These are phyloP conservation scores for Palaemon carinicauda DNA, from an alignment of 1,140 invertebrate genomes.

Conservation along the genomic window DNA sequence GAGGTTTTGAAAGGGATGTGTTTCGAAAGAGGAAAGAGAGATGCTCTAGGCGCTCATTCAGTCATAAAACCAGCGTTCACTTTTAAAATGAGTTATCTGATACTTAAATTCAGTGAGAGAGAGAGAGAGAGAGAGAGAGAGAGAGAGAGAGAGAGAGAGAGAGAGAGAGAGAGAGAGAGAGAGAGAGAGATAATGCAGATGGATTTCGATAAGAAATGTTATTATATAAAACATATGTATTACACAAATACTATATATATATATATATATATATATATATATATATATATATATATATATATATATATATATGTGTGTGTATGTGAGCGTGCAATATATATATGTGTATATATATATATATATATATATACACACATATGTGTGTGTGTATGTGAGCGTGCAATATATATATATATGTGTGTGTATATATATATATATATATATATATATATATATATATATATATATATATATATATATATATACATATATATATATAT, in stretches of 20 bases:
- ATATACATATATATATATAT: not conserved
- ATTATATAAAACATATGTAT: not conserved
- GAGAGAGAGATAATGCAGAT: not conserved
- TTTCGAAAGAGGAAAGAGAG: no score
- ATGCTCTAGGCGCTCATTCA: no score
- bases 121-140: not conserved
- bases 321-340: not conserved
- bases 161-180: not conserved
- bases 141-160: not conserved
- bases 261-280: not conserved
- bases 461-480: not conserved
- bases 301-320: not conserved
- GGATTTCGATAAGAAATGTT: not conserved
- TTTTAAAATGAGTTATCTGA: no score
- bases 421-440: not conserved
- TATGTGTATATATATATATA: not conserved
- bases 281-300: not conserved
- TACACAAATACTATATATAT: no score
- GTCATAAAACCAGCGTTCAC: no score
- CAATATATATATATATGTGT: not conserved
- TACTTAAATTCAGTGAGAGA: no score
- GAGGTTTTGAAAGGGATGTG: no score
- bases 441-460: not conserved
- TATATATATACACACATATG: not conserved
- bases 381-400: not conserved